These are phyloP conservation scores for Paraescarpia echinospica DNA, from an alignment of 1,140 invertebrate genomes.

Conservation along the genomic window DNA sequence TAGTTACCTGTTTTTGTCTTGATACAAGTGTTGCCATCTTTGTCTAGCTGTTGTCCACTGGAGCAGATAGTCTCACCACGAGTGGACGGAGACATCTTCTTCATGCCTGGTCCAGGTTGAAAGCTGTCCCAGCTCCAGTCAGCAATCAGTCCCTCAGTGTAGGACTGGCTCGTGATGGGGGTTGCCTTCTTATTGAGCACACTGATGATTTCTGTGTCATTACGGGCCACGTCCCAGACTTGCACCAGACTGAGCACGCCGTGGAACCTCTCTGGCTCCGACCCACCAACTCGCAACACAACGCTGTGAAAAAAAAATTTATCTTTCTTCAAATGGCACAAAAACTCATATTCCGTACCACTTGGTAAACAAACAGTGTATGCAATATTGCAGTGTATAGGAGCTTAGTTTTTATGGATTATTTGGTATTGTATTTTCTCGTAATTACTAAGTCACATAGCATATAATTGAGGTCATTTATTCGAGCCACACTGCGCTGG, in stretches of 20 bases:
- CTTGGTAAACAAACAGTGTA: background rate
- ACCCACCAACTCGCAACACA: background rate
- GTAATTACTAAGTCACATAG: too few species aligned
- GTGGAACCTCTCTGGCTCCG: background rate
- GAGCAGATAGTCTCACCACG: background rate
- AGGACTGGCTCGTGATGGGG: background rate
- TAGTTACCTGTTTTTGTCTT: background rate
- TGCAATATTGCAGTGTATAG: too few species aligned
- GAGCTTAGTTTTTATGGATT: too few species aligned
- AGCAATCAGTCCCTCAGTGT: background rate
- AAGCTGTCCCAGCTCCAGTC: conserved; percentile 3
- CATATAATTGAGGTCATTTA: too few species aligned
- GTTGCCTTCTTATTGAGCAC: background rate
- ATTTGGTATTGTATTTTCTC: background rate
- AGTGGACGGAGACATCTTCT: background rate
- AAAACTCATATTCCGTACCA: background rate
- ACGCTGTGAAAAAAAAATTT: background rate
- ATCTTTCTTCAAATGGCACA: background rate
- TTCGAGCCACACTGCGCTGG: too few species aligned
- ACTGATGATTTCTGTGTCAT: background rate
- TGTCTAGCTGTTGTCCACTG: background rate
- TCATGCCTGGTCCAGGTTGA: background rate
- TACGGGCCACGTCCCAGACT: background rate
- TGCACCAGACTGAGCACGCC: background rate
- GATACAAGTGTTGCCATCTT: background rate